phyloP scores from a whole-genome alignment of 2,888 invertebrate species.

The Callyntrura sp. region DNA sequence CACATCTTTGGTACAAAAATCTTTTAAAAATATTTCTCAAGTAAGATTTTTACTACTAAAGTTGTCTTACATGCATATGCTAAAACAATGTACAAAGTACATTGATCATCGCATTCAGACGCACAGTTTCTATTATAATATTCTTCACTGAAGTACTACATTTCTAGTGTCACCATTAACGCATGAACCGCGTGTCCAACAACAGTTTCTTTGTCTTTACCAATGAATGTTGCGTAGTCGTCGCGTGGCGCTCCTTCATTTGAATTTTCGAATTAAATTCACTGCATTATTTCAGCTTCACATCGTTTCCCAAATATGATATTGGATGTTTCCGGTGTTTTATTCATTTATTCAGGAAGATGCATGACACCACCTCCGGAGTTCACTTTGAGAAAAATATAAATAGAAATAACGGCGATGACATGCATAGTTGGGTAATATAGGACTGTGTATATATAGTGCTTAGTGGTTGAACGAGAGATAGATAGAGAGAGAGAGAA shows the following conservation, averaged over 20 bases:
- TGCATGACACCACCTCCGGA: conserved; percentile 39
- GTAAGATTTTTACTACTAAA: conserved; percentile 14
- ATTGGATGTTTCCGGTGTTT: conserved; percentile 46
- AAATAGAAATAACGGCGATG: not conserved
- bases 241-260: no score
- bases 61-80: conserved; percentile 26
- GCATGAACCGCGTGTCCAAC: no score
- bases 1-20: no score
- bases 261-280: conserved; percentile 25
- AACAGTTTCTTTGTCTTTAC: not conserved
- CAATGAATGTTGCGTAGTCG: conserved; percentile 24
- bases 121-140: no score
- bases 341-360: not conserved
- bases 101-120: no score
- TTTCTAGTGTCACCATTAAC: no score
- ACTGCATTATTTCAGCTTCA: not conserved
- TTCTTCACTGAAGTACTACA: no score
- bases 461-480: no score
- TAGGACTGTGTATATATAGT: no score
- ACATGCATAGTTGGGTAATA: no score
- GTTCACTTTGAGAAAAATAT: conserved; percentile 1
- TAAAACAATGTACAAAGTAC: not conserved
- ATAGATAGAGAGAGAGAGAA: no score
- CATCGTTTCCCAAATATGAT: conserved; percentile 24
- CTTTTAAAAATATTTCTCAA: not conserved